Conservation (phyloP, 1,140 invertebrate species). For the Diorhabda sublineata region DNA sequence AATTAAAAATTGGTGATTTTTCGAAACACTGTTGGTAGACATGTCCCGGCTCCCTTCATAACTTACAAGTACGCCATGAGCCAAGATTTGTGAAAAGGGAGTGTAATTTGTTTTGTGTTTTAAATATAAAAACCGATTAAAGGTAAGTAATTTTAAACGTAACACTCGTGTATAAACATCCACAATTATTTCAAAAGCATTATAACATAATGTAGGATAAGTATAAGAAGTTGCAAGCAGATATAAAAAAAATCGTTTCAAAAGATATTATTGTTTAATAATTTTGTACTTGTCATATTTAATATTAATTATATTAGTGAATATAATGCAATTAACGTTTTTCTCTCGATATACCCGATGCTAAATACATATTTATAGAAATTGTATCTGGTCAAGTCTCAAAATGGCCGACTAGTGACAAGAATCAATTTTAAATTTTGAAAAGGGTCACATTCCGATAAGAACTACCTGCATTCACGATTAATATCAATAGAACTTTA, state of each 20-base stretch:
- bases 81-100: conserved; percentile 41
- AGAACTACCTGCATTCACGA: conserved; percentile 5
- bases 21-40: conserved; percentile 13
- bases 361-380: not conserved
- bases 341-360: too few relatives aligned
- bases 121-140: conserved; percentile 20
- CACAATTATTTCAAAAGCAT: too few relatives aligned
- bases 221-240: too few relatives aligned
- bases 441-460: conserved; percentile 31
- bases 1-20: not conserved
- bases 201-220: too few relatives aligned
- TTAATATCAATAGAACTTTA: not conserved
- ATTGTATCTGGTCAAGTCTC: conserved; percentile 26
- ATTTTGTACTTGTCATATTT: not conserved
- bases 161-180: not conserved
- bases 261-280: conserved; percentile 5
- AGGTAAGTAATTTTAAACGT: not conserved
- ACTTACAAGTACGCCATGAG: conserved; percentile 40
- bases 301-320: too few relatives aligned
- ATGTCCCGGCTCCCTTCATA: conserved; percentile 13
- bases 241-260: not conserved
- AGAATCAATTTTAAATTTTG: conserved; percentile 43
- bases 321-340: too few relatives aligned
- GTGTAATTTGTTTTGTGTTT: conserved; percentile 41
- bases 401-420: conserved; percentile 43